These are phyloP conservation scores for Jordanella pulchra DNA, from an alignment of 2,797 vertebrate species.

Conservation along the genomic window DNA sequence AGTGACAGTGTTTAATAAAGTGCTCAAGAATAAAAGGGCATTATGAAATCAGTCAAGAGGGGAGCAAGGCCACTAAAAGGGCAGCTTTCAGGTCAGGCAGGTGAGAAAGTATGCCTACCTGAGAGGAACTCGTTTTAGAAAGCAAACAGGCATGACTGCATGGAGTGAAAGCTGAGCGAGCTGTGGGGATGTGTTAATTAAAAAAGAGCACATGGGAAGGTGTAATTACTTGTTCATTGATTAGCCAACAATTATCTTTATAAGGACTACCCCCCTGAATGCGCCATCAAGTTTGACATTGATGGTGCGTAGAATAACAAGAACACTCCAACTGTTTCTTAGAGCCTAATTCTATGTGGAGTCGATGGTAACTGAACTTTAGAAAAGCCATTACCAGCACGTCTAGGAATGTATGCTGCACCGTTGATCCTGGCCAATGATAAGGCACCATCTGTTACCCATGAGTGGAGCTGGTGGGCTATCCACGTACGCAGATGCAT, in stretches of 20 bases:
- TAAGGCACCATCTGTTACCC: slow-evolving; percentile 83
- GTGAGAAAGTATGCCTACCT: slow-evolving; percentile 37
- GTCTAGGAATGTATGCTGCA: slow-evolving; percentile 82
- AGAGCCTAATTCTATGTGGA: slow-evolving; percentile 70
- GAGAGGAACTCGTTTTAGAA: not conserved
- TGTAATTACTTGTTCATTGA: slow-evolving; percentile 44
- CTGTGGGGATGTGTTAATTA: slow-evolving; percentile 27
- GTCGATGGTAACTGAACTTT: slow-evolving; percentile 73
- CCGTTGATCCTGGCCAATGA: slow-evolving; percentile 74
- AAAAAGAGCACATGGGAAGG: slow-evolving; percentile 31
- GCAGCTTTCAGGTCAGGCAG: slow-evolving; percentile 48
- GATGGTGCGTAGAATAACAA: slow-evolving; percentile 36
- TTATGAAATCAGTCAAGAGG: slow-evolving; percentile 57
- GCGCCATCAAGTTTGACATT: slow-evolving; percentile 14
- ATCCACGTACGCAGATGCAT: slow-evolving; percentile 48
- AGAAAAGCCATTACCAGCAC: slow-evolving; percentile 76
- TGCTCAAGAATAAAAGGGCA: slow-evolving; percentile 73
- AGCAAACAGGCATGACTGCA: slow-evolving; percentile 15
- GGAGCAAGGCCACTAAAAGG: slow-evolving; percentile 48
- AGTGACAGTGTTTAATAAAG: slow-evolving; percentile 83
- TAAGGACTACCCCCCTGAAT: slow-evolving; percentile 10
- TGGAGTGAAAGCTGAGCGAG: not conserved
- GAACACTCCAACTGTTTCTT: slow-evolving; percentile 41
- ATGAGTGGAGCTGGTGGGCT: slow-evolving; percentile 63
- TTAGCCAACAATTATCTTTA: slow-evolving; percentile 40